Conservation (phyloP, 92 coral and sea anemone species). For the Zoanthus solanderi region DNA sequence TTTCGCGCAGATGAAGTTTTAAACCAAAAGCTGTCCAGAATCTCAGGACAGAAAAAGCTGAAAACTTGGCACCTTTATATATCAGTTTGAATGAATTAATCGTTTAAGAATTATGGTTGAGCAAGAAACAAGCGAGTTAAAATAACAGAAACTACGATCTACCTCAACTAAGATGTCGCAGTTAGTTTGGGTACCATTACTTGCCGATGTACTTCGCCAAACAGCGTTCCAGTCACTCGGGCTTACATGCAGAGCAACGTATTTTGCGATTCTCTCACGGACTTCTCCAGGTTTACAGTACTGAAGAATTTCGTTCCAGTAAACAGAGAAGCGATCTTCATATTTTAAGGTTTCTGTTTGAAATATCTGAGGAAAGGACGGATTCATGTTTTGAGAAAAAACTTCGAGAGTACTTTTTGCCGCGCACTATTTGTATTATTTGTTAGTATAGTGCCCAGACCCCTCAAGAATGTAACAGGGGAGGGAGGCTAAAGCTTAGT, state of each 20-base stretch:
- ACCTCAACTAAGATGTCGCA: slow-evolving; percentile 94
- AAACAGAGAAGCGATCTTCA: slow-evolving; percentile 81
- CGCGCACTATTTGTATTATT: neutral
- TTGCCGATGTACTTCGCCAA: slow-evolving; percentile 80
- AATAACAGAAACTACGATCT: neutral
- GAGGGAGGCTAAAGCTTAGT: neutral
- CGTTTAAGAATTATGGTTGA: neutral
- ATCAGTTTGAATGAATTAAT: neutral
- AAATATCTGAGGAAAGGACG: slow-evolving; percentile 85
- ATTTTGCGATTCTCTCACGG: slow-evolving; percentile 70
- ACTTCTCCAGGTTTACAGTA: slow-evolving; percentile 78
- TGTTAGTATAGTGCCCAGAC: neutral
- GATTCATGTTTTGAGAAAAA: slow-evolving; percentile 45
- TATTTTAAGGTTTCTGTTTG: slow-evolving; percentile 79
- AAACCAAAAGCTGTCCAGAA: too few species aligned
- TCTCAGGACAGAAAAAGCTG: neutral
- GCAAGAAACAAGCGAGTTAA: neutral
- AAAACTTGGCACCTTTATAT: too few species aligned
- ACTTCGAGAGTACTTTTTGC: neutral
- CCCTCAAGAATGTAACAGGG: neutral
- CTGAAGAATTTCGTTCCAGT: slow-evolving; percentile 76
- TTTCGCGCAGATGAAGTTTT: too few species aligned
- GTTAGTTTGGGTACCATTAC: slow-evolving; percentile 56
- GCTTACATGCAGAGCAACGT: slow-evolving; percentile 77
- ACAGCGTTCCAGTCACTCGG: slow-evolving; percentile 86